Evolutionary conservation across 2,113 vertebrate species (phyloP), one percentile per base, ranked within the genome.

Genomic region (Nothoprocta pentlandii): DNA sequence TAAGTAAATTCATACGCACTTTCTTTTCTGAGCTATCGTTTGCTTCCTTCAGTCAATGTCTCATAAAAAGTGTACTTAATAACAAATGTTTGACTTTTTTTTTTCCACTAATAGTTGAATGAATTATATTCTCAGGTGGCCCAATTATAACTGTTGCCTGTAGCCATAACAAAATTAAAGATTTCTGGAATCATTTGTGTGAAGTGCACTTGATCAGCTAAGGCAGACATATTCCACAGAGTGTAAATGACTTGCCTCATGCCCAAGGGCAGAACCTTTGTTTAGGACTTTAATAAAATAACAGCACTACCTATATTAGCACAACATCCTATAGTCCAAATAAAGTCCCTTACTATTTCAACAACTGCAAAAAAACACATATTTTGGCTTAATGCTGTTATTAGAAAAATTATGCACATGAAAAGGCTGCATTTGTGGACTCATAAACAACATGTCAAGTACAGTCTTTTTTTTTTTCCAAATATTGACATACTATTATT

Each of bases 141-240:
- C 92, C 92, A 97, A 97, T 97, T 97, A 97, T 96, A 97, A 96
- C 89, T 95, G 62, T 91, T 95, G 96, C 94, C 97, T 94, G 81
- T 93, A 95, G 96, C 94, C 92, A 96, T 81, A 96, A 96, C 80
- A 95, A 96, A 96, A 97, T 94, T 95, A 96, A 96, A 97, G 95
- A 93, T 95, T 97, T 97, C 94, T 97, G 94, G 94, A 97, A 95
- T 96, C 8, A 4, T 95, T 96, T 94, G 80, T 93, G 75, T 96
- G 96, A 96, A 96, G 81, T 88, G 79, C 59, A 94, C 79, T 96
- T 96, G 91, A 97, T 97, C 88, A 94, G 77, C 75, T 94, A 96
- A 94, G 92, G 90, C 90, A 94, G 93, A 86, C 83, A 91, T 92
- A 88, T 96, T 96, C 92, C 95, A 96, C 42, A 80, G 94, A 93